Conservation (phyloP, 92 coral and sea anemone species). For the Palythoa caribaeorum region DNA sequence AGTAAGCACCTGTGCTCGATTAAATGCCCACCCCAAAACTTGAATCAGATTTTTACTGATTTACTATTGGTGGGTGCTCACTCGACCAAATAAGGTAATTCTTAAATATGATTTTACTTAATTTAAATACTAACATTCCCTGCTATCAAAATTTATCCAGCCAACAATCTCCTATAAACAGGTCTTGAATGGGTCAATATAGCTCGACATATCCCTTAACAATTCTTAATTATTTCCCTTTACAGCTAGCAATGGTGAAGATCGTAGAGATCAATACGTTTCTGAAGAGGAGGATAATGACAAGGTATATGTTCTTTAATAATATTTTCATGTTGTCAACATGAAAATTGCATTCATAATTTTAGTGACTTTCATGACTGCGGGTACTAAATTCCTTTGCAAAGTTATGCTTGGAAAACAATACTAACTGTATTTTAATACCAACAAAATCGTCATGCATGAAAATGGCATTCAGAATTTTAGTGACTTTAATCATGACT, state of each 20-base stretch:
- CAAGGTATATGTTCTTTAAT: constrained; percentile 16
- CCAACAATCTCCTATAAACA: constrained; percentile 19
- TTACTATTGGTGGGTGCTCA: constrained; percentile 14
- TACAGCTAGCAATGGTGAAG: constrained; percentile 36
- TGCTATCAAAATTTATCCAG: constrained; percentile 13
- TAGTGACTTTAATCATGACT: not conserved
- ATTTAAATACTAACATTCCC: constrained; percentile 11
- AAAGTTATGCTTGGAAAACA: no score
- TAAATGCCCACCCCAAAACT: not conserved
- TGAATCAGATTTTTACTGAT: constrained; percentile 1
- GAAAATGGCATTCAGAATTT: not conserved
- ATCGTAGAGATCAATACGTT: constrained; percentile 18
- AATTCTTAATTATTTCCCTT: constrained; percentile 6
- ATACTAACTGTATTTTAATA: no score
- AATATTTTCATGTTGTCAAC: no score
- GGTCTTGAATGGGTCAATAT: constrained; percentile 23
- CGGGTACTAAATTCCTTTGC: no score
- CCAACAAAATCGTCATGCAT: not conserved
- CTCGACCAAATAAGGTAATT: constrained; percentile 25
- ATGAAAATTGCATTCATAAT: no score
- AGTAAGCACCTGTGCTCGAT: not conserved
- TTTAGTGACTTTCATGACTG: no score
- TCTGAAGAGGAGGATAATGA: constrained; percentile 29
- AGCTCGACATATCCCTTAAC: constrained; percentile 16
- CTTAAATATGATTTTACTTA: constrained; percentile 16